These are phyloP conservation scores for Dendropsophus ebraccatus DNA, from an alignment of 2,113 vertebrate species.

Conservation along the genomic window DNA sequence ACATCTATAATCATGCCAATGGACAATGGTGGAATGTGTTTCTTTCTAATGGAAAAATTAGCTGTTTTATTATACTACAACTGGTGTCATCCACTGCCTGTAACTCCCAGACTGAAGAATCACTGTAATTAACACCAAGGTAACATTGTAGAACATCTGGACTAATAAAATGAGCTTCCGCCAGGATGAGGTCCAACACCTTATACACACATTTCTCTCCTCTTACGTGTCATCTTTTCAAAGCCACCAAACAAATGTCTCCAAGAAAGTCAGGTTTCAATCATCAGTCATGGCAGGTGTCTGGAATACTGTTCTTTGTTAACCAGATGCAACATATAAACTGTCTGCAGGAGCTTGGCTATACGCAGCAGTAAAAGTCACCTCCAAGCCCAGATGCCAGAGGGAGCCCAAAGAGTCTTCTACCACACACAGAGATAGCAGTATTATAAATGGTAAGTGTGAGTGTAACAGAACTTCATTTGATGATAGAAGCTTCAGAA, in stretches of 20 bases:
- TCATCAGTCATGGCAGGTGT: not conserved
- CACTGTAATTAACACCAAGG: conserved; percentile 13
- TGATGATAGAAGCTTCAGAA: too few relatives aligned
- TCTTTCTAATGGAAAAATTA: not conserved
- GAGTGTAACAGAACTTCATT: too few relatives aligned
- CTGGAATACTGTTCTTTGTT: not conserved
- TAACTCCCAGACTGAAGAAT: not conserved
- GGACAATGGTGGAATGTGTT: not conserved
- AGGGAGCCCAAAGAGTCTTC: too few relatives aligned
- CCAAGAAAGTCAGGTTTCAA: too few relatives aligned
- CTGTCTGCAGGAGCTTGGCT: not conserved
- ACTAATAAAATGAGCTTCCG: conserved; percentile 35
- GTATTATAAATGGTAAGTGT: too few relatives aligned
- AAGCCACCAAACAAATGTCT: conserved; percentile 11
- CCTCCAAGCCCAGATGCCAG: not conserved
- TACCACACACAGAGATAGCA: too few relatives aligned
- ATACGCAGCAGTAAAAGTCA: not conserved
- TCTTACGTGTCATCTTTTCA: not conserved
- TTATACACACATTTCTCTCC: conserved; percentile 14
- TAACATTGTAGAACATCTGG: conserved; percentile 26
- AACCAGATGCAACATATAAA: not conserved
- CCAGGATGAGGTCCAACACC: not conserved
- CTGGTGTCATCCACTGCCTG: not conserved
- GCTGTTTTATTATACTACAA: conserved; percentile 1
- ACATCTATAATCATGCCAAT: too few relatives aligned